phyloP scores from a whole-genome alignment of 2,113 vertebrate genomes.

The Athene cunicularia region DNA sequence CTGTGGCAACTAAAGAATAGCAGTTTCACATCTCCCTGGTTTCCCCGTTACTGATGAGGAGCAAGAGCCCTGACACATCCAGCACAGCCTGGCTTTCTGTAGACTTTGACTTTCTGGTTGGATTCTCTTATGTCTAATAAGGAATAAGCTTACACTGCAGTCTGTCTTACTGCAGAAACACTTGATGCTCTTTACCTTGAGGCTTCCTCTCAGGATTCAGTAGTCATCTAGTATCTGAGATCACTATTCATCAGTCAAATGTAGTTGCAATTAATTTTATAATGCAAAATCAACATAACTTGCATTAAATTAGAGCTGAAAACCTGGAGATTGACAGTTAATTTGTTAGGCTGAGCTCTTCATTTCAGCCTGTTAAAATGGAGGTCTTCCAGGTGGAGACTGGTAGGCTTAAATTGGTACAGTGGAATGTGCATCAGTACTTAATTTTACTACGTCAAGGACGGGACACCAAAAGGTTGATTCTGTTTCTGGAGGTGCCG shows the following conservation, averaged over 20 bases:
- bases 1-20: background rate
- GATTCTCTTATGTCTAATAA: background rate
- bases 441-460: background rate
- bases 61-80: background rate
- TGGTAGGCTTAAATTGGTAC: background rate
- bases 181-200: background rate
- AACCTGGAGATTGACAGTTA: background rate
- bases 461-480: background rate
- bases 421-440: background rate
- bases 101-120: background rate
- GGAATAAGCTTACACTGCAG: background rate
- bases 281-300: background rate
- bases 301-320: background rate
- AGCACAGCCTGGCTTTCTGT: background rate
- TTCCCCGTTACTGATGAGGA: background rate
- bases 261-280: background rate
- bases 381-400: background rate
- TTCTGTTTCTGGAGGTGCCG: background rate
- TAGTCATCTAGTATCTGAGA: background rate
- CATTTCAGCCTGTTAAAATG: background rate
- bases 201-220: background rate
- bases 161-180: background rate
- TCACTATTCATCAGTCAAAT: background rate
- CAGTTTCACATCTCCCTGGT: background rate
- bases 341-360: background rate